These are phyloP conservation scores for Saccostrea cuccullata DNA, from an alignment of 1,140 invertebrate genomes.

Conservation along the genomic window DNA sequence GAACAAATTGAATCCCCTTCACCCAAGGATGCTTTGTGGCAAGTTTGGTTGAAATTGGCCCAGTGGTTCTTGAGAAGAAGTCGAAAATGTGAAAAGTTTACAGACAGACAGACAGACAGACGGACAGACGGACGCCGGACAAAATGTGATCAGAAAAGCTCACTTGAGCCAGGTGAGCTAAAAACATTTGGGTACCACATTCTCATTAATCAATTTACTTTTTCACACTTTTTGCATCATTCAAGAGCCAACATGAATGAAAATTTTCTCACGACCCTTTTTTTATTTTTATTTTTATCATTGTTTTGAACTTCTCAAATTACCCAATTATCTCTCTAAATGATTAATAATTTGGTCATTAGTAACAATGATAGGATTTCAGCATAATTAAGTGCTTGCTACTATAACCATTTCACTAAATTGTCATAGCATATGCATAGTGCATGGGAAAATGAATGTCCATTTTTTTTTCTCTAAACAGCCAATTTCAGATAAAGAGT, in stretches of 20 bases:
- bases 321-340: conserved; percentile 5
- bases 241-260: not conserved
- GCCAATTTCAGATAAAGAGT: not conserved
- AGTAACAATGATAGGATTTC: conserved; percentile 7
- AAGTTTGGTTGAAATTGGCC: too few relatives aligned
- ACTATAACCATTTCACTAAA: conserved; percentile 16
- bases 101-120: too few relatives aligned
- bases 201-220: too few relatives aligned
- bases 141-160: too few relatives aligned
- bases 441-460: conserved; percentile 1
- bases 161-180: too few relatives aligned
- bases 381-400: conserved; percentile 27
- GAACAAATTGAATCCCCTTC: too few relatives aligned
- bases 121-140: too few relatives aligned
- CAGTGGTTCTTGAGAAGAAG: too few relatives aligned
- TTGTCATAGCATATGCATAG: conserved; percentile 3
- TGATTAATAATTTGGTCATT: conserved; percentile 35
- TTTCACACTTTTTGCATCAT: too few relatives aligned
- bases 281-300: not conserved
- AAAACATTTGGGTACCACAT: too few relatives aligned
- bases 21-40: too few relatives aligned
- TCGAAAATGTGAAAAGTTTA: too few relatives aligned
- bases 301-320: conserved; percentile 17
- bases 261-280: conserved; percentile 19
- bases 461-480: conserved; percentile 4